Evolutionary conservation across 2,113 vertebrate genomes (phyloP).

Genomic region (Plestiodon gilberti): DNA sequence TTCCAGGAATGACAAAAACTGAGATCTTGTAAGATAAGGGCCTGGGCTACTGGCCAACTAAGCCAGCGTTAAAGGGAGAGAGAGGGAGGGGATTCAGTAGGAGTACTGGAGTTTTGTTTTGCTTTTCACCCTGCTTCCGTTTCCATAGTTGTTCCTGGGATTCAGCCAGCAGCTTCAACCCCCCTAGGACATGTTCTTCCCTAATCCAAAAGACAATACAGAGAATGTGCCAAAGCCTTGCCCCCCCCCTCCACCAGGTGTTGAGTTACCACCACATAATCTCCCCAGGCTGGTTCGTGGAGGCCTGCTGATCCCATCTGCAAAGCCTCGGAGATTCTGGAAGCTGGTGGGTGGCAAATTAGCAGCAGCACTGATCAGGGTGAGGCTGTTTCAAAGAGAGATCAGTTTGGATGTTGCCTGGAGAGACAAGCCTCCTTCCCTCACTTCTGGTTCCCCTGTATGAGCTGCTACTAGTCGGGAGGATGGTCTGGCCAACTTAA

Average conservation of each 20-base stretch:
- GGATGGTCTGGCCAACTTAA: not conserved
- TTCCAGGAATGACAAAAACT: not conserved
- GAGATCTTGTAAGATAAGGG: not conserved
- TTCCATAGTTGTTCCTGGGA: not conserved
- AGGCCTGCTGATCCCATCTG: not conserved
- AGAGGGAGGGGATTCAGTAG: not conserved
- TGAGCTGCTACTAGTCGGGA: not conserved
- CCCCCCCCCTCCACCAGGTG: not conserved
- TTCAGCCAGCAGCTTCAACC: not conserved
- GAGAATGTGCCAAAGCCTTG: not conserved
- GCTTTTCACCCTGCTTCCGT: not conserved
- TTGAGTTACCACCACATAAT: not conserved
- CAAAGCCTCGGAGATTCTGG: not conserved
- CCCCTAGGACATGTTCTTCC: not conserved
- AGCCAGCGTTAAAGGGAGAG: too few relatives aligned
- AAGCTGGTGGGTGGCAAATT: not conserved
- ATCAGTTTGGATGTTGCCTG: not conserved
- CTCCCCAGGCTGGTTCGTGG: too few relatives aligned
- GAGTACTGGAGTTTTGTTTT: too few relatives aligned
- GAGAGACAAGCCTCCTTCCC: not conserved
- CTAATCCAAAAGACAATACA: not conserved
- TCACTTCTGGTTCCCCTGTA: not conserved
- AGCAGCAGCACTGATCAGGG: not conserved
- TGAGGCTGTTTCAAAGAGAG: not conserved
- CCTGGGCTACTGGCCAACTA: not conserved